A percentile compares a stretch with the other conserved stretches of the same genome.
These are phyloP conservation scores for Synergus itoensis DNA, from an alignment of 2,888 invertebrate species.

Conservation along the genomic window DNA sequence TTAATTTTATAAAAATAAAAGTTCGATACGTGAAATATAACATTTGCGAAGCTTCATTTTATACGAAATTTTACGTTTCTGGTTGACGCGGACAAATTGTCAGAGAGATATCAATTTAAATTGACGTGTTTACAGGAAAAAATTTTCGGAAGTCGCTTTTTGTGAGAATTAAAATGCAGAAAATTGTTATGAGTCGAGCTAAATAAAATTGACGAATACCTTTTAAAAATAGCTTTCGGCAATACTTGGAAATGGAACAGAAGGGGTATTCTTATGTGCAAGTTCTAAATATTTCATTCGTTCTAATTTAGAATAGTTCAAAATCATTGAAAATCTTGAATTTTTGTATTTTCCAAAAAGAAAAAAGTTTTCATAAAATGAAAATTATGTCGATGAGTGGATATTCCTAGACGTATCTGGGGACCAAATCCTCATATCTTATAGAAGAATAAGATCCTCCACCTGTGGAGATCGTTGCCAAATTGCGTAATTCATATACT, in stretches of 20 bases:
- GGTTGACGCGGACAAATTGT: not conserved
- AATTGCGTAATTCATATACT: slow-evolving; percentile 6
- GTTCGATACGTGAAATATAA: not conserved
- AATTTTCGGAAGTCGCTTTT: not conserved
- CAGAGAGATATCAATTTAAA: not conserved
- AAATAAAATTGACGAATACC: slow-evolving; percentile 28
- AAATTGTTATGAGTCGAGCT: slow-evolving; percentile 23
- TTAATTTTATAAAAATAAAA: not conserved
- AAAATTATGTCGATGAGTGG: not conserved
- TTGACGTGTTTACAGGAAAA: not conserved
- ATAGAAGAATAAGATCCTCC: slow-evolving; percentile 18
- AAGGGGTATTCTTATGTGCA: not conserved
- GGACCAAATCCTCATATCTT: not conserved
- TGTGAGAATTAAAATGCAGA: slow-evolving; percentile 12
- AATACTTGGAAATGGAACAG: slow-evolving; percentile 15
- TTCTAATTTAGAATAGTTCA: not conserved
- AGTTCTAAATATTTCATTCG: not conserved
- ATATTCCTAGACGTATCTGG: not conserved
- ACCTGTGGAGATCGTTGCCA: slow-evolving; percentile 21
- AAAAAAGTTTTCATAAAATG: not conserved
- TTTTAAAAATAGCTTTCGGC: slow-evolving; percentile 29
- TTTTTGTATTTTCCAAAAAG: too few species aligned
- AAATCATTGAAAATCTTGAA: not conserved
- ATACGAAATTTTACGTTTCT: not conserved
- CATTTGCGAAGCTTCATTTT: not conserved